Conservation (phyloP, 2,797 vertebrate species). For the Vireo griseus region DNA sequence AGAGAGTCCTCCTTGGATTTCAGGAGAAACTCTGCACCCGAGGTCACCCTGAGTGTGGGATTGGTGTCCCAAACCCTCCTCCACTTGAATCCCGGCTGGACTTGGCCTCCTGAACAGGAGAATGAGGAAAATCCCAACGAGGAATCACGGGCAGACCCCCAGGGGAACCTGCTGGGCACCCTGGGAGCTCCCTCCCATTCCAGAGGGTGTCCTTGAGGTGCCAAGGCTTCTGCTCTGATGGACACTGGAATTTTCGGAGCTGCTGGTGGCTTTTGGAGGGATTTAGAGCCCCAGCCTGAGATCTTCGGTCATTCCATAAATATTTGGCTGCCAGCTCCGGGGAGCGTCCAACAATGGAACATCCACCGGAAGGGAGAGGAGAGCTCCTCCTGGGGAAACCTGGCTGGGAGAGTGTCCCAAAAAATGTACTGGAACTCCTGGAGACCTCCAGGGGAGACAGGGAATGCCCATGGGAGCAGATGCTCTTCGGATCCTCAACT, state of each 20-base stretch:
- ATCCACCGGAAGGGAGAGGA: neutral
- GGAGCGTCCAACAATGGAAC: neutral
- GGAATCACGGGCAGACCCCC: neutral
- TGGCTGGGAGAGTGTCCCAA: neutral
- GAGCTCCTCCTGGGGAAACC: neutral
- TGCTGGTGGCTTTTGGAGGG: neutral
- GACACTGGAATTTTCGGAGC: neutral
- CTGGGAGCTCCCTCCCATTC: neutral
- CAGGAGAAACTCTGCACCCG: neutral
- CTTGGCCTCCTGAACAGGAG: neutral
- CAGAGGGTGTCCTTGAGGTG: fast-evolving
- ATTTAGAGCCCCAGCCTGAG: neutral
- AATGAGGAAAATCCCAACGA: neutral
- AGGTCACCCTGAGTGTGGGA: neutral
- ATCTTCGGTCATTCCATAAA: neutral
- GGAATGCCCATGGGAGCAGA: neutral
- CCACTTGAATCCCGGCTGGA: fast-evolving
- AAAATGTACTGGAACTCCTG: fast-evolving
- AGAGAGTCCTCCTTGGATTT: neutral
- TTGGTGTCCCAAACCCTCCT: neutral
- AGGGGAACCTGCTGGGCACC: neutral
- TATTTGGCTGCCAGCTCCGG: neutral
- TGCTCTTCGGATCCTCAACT: neutral
- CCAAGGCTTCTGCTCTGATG: neutral
- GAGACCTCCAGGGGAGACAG: neutral